Conservation (phyloP, 2,797 vertebrate species). For the Tokudaia tokunoshimensis region DNA sequence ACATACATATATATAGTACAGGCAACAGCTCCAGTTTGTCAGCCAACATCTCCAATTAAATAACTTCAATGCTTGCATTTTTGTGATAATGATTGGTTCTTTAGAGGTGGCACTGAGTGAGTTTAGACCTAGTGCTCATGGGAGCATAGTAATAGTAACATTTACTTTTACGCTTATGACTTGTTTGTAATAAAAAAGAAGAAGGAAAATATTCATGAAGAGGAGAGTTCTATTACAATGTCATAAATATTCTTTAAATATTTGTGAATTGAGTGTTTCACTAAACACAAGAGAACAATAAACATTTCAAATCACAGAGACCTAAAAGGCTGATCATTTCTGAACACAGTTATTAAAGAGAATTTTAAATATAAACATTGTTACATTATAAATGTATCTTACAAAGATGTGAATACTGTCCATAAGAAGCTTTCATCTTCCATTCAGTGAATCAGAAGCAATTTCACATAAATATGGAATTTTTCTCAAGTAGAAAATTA, state of each 20-base stretch:
- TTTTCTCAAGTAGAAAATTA: neutral
- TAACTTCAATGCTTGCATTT: neutral
- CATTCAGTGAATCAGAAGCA: neutral
- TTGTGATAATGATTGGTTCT: no score
- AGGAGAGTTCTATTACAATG: neutral
- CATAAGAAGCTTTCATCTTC: neutral
- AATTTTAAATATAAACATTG: neutral
- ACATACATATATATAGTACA: neutral
- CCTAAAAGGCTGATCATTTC: neutral
- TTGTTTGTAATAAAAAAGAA: neutral
- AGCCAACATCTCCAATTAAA: neutral
- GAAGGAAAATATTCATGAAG: neutral
- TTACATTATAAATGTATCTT: neutral
- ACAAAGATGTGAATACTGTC: neutral
- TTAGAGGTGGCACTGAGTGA: neutral
- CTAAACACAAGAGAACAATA: neutral
- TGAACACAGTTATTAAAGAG: neutral
- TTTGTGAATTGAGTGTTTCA: neutral
- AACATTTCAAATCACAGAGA: neutral
- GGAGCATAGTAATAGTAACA: neutral
- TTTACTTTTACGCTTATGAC: neutral
- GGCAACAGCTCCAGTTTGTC: accelerated
- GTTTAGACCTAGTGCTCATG: no score
- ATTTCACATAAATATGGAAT: neutral
- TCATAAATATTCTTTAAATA: neutral